Evolutionary conservation across 2,113 vertebrate species (phyloP), one percentile per base, ranked within the genome.

Genomic region (Misgurnus mizolepis): DNA sequence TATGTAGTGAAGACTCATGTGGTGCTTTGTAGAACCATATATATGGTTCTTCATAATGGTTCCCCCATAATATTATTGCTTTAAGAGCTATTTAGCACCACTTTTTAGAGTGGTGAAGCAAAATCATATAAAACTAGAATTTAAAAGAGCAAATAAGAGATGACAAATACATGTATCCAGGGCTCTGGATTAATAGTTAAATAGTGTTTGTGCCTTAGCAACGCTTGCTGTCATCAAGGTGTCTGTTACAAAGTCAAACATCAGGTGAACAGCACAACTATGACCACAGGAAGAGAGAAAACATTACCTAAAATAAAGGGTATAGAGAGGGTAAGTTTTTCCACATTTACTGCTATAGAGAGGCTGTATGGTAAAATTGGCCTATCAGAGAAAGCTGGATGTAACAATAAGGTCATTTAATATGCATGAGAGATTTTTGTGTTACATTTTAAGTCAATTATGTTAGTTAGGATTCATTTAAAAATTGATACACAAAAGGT

Each of bases 241-340:
- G 80, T 78, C 60, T 55, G 4, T 67, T 67, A 66, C 65, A 55
- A 58, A 27, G 15, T 56, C 49, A 61, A 72, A 34, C 27, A 34
- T 58, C 43, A 69, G 60, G 18, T 6, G 76, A 84, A 10, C 2
- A 55, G 56, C 72, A 49, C 60, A 75, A 84, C 78, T 5, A 77
- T 72, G 39, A 53, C 72, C 68, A 39, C 14, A 56, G 71, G 86
- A 81, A 87, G 80, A 86, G 86, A 86, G 81, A 87, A 75, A 67
- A 65, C 68, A 69, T 78, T 78, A 50, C 53, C 62, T 66, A 77
- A 62, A 47, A 41, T 53, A 43, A 82, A 60, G 50, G 45, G 11
- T 8, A 17, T 55, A 55, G 55, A 75, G 18, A 43, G 4, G 77
- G 67, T 76, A 65, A 68, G 72, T 71, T 71, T 71, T 79, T 34